Evolutionary conservation across 2,113 vertebrate species (phyloP).

Genomic region (Nothocercus nigrocapillus): DNA sequence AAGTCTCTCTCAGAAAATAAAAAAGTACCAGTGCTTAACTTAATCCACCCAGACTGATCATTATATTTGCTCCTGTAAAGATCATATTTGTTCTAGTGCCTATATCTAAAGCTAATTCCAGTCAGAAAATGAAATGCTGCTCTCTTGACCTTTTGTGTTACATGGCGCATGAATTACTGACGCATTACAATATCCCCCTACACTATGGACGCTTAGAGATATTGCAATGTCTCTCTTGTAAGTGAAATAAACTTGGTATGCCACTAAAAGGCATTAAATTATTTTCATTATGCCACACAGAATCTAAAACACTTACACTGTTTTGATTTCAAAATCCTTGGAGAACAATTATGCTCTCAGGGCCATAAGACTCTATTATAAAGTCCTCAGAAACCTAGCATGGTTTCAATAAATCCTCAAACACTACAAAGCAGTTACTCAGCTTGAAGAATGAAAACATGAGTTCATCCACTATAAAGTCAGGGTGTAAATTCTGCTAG

Average conservation of each 20-base stretch:
- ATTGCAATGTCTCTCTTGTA: conserved; percentile 26
- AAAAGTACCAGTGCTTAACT: conserved; percentile 52
- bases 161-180: conserved; percentile 42
- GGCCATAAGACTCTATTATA: conserved; percentile 70
- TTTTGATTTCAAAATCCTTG: conserved; percentile 76
- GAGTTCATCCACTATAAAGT: conserved; percentile 64
- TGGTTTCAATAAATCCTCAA: conserved; percentile 75
- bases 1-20: conserved; percentile 22
- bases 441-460: conserved; percentile 72
- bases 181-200: conserved; percentile 43
- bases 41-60: conserved; percentile 40
- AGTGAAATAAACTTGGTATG: conserved; percentile 69
- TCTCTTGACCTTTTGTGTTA: conserved; percentile 70
- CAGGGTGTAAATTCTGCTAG: conserved; percentile 48
- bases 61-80: conserved; percentile 22
- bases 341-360: conserved; percentile 71
- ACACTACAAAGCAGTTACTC: conserved; percentile 68
- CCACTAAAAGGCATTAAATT: conserved; percentile 75
- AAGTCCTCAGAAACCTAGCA: conserved; percentile 72
- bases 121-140: conserved; percentile 64
- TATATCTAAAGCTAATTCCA: conserved; percentile 67
- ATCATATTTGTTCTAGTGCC: conserved; percentile 60
- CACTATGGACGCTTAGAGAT: conserved; percentile 53
- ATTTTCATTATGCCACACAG: conserved; percentile 75
- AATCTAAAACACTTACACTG: conserved; percentile 75